phyloP scores from a whole-genome alignment of 2,113 vertebrate genomes.

The Beaufortia kweichowensis region DNA sequence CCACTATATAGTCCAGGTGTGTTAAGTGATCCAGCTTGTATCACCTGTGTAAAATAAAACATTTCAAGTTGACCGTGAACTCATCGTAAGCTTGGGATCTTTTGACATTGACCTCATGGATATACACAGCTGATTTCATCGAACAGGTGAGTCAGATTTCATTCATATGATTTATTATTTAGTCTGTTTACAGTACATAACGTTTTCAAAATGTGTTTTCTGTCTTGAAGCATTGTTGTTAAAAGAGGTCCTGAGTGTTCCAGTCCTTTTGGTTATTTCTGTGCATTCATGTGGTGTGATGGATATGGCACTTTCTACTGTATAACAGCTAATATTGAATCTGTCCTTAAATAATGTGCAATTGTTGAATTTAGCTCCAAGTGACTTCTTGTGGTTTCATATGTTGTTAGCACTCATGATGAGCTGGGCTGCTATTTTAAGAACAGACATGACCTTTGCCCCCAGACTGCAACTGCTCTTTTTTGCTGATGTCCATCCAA shows the following conservation, averaged over 20 bases:
- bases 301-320: background rate
- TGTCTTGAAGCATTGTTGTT: no score
- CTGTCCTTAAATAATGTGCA: background rate
- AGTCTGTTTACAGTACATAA: no score
- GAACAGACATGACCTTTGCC: conserved; percentile 32
- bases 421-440: conserved; percentile 16
- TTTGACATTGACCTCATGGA: background rate
- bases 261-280: no score
- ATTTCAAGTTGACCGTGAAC: background rate
- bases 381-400: background rate
- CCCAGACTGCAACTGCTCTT: background rate
- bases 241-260: no score
- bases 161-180: background rate
- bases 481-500: background rate
- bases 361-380: background rate
- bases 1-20: background rate
- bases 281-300: background rate
- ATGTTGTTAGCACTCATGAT: background rate
- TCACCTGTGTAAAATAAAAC: background rate
- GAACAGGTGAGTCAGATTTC: conserved; percentile 9
- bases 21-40: background rate
- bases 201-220: no score
- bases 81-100: background rate
- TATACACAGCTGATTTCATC: conserved; percentile 14
- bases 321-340: no score